These are phyloP conservation scores for Corythaeola cristata DNA, from an alignment of 2,113 vertebrate genomes.

Conservation along the genomic window DNA sequence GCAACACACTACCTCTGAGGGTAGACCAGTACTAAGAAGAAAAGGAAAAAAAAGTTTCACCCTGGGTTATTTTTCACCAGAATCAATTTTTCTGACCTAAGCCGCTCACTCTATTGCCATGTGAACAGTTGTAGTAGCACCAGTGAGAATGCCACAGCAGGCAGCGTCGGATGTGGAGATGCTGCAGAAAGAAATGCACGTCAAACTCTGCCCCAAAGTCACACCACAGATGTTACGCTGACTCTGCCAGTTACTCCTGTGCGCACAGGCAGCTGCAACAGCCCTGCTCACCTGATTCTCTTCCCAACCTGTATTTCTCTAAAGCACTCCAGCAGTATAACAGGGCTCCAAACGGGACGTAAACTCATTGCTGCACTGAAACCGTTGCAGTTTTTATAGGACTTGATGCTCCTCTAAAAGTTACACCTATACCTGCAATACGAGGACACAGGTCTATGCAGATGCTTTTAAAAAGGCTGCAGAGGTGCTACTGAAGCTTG, in stretches of 20 bases:
- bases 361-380: not conserved
- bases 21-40: not conserved
- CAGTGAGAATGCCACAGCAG: not conserved
- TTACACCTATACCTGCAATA: not conserved
- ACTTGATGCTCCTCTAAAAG: not conserved
- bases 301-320: not conserved
- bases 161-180: not conserved
- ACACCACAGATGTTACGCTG: not conserved
- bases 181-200: not conserved
- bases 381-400: not conserved
- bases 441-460: accelerated
- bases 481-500: not conserved
- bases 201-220: not conserved
- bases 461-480: not conserved
- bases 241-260: not conserved
- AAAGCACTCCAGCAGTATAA: not conserved
- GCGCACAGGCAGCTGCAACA: not conserved
- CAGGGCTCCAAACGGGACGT: not conserved
- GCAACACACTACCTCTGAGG: not conserved
- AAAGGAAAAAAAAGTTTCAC: not conserved
- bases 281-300: not conserved
- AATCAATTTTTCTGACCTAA: not conserved
- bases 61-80: not conserved
- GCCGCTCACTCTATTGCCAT: not conserved
- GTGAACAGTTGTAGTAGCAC: not conserved